Evolutionary conservation across 2,888 invertebrate genomes (phyloP).

Genomic region (Scaptomyza cyrtandrae): DNA sequence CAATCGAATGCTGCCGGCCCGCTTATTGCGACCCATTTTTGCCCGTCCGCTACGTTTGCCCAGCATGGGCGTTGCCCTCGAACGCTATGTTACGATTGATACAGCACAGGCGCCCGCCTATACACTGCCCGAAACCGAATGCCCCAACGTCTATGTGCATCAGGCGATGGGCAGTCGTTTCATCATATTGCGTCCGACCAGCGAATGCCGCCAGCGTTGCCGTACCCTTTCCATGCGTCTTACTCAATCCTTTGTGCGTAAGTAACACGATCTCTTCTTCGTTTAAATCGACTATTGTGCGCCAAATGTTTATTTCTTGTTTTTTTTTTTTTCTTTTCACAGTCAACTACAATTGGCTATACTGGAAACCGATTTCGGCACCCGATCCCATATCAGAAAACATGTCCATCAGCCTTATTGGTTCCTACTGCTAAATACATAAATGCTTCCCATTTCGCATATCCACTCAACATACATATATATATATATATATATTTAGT

Average conservation of each 20-base stretch:
- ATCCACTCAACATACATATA: constrained; percentile 1
- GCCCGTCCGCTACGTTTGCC: constrained; percentile 89
- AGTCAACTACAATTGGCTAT: constrained; percentile 92
- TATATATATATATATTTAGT: not conserved
- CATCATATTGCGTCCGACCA: constrained; percentile 90
- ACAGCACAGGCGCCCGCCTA: constrained; percentile 89
- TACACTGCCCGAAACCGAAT: constrained; percentile 91
- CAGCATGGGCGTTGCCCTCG: constrained; percentile 90
- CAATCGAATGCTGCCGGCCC: constrained; percentile 90
- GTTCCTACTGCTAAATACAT: constrained; percentile 87
- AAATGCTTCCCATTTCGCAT: not conserved
- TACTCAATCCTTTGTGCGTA: constrained; percentile 90
- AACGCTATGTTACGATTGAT: constrained; percentile 91
- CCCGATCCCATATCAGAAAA: constrained; percentile 87
- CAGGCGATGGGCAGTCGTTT: constrained; percentile 90
- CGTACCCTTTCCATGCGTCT: constrained; percentile 89
- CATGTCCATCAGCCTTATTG: constrained; percentile 87
- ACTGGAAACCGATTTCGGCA: constrained; percentile 89
- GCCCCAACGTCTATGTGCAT: constrained; percentile 91
- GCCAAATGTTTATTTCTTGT: not conserved
- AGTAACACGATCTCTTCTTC: constrained; percentile 83
- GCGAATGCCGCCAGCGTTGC: constrained; percentile 90
- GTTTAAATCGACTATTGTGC: not conserved
- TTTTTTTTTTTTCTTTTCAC: constrained; percentile 66
- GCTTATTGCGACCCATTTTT: constrained; percentile 89